Conservation (phyloP, 2,113 vertebrate species). For the Neomonachus schauinslandi region DNA sequence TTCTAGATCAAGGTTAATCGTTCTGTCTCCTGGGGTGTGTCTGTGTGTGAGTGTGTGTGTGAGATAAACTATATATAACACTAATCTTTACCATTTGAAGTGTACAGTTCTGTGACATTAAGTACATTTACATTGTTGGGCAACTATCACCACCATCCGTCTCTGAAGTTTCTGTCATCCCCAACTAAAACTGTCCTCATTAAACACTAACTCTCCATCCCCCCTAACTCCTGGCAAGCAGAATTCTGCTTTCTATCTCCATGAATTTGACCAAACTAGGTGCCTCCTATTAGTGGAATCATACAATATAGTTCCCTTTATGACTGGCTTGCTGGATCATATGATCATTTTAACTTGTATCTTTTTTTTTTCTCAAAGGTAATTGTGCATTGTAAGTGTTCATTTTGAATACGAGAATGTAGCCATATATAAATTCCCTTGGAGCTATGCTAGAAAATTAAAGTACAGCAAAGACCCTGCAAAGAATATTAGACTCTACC, state of each 20-base stretch:
- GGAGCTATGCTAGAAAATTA: background rate
- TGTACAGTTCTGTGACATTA: background rate
- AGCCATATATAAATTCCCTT: background rate
- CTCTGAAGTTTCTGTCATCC: background rate
- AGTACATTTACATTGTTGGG: background rate
- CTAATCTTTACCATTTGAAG: background rate
- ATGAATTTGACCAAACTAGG: background rate
- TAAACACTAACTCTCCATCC: background rate
- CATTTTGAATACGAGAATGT: background rate
- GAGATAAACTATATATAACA: background rate
- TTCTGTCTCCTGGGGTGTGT: background rate
- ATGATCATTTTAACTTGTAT: background rate
- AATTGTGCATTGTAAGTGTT: background rate
- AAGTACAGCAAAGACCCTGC: background rate
- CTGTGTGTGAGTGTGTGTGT: no score
- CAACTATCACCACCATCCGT: background rate
- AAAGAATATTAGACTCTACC: background rate
- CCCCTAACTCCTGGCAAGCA: background rate
- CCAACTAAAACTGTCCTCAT: background rate
- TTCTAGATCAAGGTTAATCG: background rate
- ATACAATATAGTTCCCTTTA: background rate
- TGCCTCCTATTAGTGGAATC: background rate
- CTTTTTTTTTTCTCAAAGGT: background rate
- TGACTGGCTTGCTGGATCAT: background rate
- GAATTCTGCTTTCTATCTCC: background rate